Evolutionary conservation across 2,113 vertebrate genomes (phyloP).

Genomic region (Rhea americana): DNA sequence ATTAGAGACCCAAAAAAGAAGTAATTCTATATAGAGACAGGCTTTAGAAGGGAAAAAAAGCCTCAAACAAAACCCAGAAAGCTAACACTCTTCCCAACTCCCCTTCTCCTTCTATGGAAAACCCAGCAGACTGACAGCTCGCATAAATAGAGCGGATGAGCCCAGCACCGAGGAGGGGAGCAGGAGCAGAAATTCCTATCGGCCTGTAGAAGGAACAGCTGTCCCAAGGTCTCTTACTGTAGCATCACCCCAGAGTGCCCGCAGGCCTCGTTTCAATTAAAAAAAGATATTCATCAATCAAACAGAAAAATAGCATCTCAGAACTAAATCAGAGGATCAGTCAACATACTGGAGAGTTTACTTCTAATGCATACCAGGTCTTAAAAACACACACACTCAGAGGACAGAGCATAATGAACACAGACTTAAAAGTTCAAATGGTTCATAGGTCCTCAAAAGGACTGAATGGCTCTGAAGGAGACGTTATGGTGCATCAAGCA

Average conservation of each 20-base stretch:
- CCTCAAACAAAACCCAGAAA: neutral
- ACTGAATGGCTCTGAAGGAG: constrained; percentile 24
- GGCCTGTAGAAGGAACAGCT: neutral
- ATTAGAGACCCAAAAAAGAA: neutral
- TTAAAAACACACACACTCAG: neutral
- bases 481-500: constrained; percentile 42
- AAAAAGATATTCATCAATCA: neutral
- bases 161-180: neutral
- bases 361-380: neutral
- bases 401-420: constrained; percentile 16
- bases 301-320: neutral
- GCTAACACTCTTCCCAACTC: neutral
- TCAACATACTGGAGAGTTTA: neutral
- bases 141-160: neutral
- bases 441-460: constrained; percentile 44
- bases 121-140: neutral
- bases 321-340: neutral
- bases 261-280: neutral
- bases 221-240: neutral
- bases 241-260: neutral
- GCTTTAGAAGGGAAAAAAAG: neutral
- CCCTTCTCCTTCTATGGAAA: neutral
- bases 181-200: neutral
- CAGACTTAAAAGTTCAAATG: constrained; percentile 42
- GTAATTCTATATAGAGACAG: neutral